Evolutionary conservation across 2,797 vertebrate species (phyloP), one percentile per base, ranked within the genome.

Genomic region (Acipenser transmontanus): DNA sequence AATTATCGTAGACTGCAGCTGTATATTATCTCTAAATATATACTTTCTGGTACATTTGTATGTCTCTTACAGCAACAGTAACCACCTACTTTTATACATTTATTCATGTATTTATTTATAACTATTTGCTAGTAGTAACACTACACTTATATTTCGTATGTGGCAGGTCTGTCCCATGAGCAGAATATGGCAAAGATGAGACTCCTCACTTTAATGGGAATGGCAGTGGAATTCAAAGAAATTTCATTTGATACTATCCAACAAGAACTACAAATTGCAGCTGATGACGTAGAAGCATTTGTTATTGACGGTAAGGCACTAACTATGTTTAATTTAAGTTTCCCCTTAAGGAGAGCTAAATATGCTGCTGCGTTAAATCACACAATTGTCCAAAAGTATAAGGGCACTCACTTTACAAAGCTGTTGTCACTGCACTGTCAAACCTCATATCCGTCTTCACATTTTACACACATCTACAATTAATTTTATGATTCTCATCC

Each of bases 101-200:
- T 54, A 8, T 49, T 63, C 49, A 65, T 5, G n/a, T 65, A 47
- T 56, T 49, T 8, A 52, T 8, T 8, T 8, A 0, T 52, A 52
- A 12, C 8, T 51, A 51, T 52, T 52, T 52, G 7, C 4, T 8
- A 12, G 50, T 8, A 52, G 1, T 52, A 8, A 52, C 8, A 52
- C 13, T 34, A 9, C 20, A 60, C n/a, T 1, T 7, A 12, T 47
- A 14, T 34, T 7, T 20, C 14, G 52, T 51, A n/a, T 76, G 71
- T 72, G 72, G 61, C 73, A 99, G 97, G 95, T 59, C 86, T 99
- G 69, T 89, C 91, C 74, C 96, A 99, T 0, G 95, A 99, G 79
- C 97, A 98, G 77, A 99, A 98, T 80, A 94, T 95, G 92, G 84
- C 94, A 70, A 98, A 99, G 87, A 99, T 98, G 97, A 92, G 97